Evolutionary conservation across 2,888 invertebrate species (phyloP), one percentile per base, ranked within the genome.

Genomic region (Junonia oenone): DNA sequence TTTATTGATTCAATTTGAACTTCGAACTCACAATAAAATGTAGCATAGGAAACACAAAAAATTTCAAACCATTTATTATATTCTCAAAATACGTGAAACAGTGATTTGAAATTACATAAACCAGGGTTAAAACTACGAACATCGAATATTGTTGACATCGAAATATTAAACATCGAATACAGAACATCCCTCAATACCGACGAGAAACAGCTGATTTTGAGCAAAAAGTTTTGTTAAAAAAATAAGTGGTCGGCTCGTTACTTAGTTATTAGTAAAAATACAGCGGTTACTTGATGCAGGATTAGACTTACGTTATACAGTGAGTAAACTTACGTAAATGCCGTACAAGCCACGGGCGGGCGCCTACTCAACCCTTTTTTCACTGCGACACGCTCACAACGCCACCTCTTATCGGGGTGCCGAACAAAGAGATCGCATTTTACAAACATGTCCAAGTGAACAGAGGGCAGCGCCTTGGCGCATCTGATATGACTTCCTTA

Each of bases 1-100:
- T 90, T 90, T 90, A 90, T 89, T 89, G 87, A 90, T 88, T 89
- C 88, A 89, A 88, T 89, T 89, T 90, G 89, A 90, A 89, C 89
- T 88, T 89, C 77, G 84, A 89, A 89, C 88, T 89, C 88, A 89
- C 89, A 89, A 86, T 89, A 81, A 89, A 88, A 89, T 88, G 89
- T 86, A 89, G 89, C 87, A 88, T 81, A 84, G 83, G 80, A 78
- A 89, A 87, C 87, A 89, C 84, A 90, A 87, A 86, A 78, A 73
- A 73, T 75, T 72, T 81, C 79, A 86, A 88, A 86, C 85, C 78
- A 81, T 83, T 85, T 78, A 81, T 75, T 80, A 83, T 76, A 76
- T 81, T 78, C 77, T 71, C 78, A 82, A 81, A 83, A 78, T 80
- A 87, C 80, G 78, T 78, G 81, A 82, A 80, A 87, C 75, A 76